A percentile compares a stretch with the other conserved stretches of the same genome.
Evolutionary conservation across 2,113 vertebrate species (phyloP).

Genomic region (Danionella cerebrum): DNA sequence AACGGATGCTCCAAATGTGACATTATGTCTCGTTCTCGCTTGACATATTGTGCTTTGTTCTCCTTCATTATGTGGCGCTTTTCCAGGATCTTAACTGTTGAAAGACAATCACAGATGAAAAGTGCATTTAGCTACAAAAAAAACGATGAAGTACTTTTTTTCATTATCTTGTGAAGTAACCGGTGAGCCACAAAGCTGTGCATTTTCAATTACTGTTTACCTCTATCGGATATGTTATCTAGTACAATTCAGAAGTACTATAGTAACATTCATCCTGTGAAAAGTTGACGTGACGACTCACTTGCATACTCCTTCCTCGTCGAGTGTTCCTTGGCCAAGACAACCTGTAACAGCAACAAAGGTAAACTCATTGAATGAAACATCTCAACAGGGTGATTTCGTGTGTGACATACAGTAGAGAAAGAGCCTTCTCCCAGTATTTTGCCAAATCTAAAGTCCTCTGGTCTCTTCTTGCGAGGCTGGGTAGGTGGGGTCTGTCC

Average conservation of each 20-base stretch:
- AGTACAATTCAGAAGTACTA: too few relatives aligned
- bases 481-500: constrained; percentile 65
- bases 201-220: too few relatives aligned
- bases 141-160: too few relatives aligned
- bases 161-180: too few relatives aligned
- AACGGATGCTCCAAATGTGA: constrained; percentile 95
- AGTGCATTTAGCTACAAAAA: too few relatives aligned
- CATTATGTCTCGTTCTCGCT: constrained; percentile 94
- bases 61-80: constrained; percentile 98
- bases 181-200: too few relatives aligned
- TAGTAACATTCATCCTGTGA: background rate
- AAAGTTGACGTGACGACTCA: constrained; percentile 58
- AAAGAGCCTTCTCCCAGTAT: constrained; percentile 98
- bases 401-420: constrained; percentile 74
- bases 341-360: constrained; percentile 69
- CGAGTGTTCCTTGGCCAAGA: constrained; percentile 87
- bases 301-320: constrained; percentile 96
- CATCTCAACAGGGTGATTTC: background rate
- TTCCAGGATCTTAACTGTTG: constrained; percentile 95
- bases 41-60: constrained; percentile 96
- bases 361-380: background rate
- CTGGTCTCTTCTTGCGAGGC: constrained; percentile 91
- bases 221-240: too few relatives aligned
- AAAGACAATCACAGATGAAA: constrained; percentile 10
- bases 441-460: constrained; percentile 96